phyloP scores from a whole-genome alignment of 2,113 vertebrate species.

The Jacana jacana region DNA sequence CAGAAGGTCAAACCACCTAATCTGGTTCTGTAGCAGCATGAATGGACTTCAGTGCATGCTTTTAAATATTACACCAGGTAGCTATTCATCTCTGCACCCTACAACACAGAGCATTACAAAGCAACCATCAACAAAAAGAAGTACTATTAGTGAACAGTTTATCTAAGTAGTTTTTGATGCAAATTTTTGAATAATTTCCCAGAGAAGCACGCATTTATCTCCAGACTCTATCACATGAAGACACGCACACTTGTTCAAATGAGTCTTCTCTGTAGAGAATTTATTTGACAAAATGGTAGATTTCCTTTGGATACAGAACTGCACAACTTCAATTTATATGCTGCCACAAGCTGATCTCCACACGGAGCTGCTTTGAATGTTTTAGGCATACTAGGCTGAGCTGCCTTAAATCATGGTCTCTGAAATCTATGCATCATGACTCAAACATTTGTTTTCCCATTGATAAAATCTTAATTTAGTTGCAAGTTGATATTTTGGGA shows the following conservation, averaged over 20 bases:
- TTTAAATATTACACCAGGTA: neutral
- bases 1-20: neutral
- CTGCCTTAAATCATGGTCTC: neutral
- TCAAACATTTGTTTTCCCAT: neutral
- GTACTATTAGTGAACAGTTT: neutral
- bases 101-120: neutral
- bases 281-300: neutral
- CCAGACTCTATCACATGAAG: neutral
- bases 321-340: neutral
- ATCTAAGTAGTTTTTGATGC: neutral
- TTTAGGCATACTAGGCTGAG: neutral
- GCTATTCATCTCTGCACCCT: neutral
- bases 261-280: neutral
- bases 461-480: neutral
- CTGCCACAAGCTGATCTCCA: neutral
- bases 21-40: neutral
- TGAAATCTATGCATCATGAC: neutral
- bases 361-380: neutral
- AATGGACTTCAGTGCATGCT: neutral
- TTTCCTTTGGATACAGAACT: neutral
- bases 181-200: neutral
- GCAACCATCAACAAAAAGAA: neutral
- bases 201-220: neutral
- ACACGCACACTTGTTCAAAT: neutral
- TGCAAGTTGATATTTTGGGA: neutral